phyloP scores from a whole-genome alignment of 2,888 invertebrate species.

The Nephrotoma flavescens region DNA sequence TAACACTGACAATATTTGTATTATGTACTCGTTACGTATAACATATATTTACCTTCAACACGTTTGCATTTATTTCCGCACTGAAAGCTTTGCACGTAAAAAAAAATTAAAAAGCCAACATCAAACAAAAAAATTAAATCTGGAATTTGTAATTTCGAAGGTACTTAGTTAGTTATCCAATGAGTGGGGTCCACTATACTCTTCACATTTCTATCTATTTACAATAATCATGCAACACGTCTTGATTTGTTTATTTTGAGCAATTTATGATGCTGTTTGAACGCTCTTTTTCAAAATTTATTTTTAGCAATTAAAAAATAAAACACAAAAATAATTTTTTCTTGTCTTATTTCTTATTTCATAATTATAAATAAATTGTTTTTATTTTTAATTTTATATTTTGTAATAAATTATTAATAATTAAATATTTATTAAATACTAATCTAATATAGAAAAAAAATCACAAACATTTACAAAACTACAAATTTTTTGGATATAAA shows the following conservation, averaged over 20 bases:
- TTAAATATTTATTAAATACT: neutral
- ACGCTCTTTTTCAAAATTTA: neutral
- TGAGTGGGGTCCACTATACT: neutral
- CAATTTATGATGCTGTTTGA: neutral
- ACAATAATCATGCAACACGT: neutral
- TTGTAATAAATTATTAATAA: neutral
- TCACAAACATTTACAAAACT: neutral
- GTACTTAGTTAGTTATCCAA: neutral
- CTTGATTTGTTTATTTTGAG: neutral
- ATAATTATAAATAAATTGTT: neutral
- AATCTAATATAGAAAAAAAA: neutral
- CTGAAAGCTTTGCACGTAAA: neutral
- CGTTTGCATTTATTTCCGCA: too few relatives aligned
- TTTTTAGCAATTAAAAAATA: neutral
- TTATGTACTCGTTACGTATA: too few relatives aligned
- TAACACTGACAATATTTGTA: neutral
- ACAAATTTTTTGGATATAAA: neutral
- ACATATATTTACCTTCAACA: neutral
- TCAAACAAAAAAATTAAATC: neutral
- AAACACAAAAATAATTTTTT: neutral
- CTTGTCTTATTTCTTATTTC: neutral
- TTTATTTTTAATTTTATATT: neutral
- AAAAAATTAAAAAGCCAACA: neutral
- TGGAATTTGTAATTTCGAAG: neutral
- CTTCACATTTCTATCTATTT: neutral